Evolutionary conservation across 2,113 vertebrate species (phyloP), one percentile per base, ranked within the genome.

Genomic region (Butastur rufipennis): DNA sequence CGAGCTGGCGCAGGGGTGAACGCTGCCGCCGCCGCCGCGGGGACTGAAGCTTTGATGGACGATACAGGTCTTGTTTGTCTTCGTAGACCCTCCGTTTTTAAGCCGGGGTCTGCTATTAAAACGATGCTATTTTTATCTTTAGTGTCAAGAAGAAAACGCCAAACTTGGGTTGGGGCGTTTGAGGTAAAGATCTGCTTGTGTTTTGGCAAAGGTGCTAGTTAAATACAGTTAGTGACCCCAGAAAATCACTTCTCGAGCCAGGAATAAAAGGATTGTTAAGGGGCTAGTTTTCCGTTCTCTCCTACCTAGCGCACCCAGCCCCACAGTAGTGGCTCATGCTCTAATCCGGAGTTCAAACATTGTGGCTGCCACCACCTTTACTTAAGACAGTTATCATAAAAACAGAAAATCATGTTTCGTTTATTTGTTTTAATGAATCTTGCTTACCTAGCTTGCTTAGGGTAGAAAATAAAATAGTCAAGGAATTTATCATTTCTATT

Each of bases 1-100:
- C 12, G 7, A 4, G 16, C 2, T 32, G 17, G 12, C 78, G 0
- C 2, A 1, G 34, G 3, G 27, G n/a, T 4, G 56, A 2, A 2
- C 0, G 22, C 48, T 1, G 22, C 48, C 21, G 59, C 50, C 8
- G 56, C 61, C 21, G 62, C 61, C 21, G 15, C 9, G 21, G 65
- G 3, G 8, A 29, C 74, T 13, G 73, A 13, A 27, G 56, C 53
- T 77, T 36, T 14, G 27, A 26, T 21, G 66, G 3, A 2, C 22
- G 42, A 16, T 26, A 26, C 50, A 36, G 19, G 20, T 16, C 42
- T 17, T 48, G 16, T 32, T 45, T 38, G 27, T 45, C 13, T 81
- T 48, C 77, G 58, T 34, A 14, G 40, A 23, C 11, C 10, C 10
- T 71, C 17, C 5, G 48, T 18, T 65, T 80, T 29, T 29, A 16